Conservation (phyloP, 2,113 vertebrate species). For the Oceanodroma tethys region DNA sequence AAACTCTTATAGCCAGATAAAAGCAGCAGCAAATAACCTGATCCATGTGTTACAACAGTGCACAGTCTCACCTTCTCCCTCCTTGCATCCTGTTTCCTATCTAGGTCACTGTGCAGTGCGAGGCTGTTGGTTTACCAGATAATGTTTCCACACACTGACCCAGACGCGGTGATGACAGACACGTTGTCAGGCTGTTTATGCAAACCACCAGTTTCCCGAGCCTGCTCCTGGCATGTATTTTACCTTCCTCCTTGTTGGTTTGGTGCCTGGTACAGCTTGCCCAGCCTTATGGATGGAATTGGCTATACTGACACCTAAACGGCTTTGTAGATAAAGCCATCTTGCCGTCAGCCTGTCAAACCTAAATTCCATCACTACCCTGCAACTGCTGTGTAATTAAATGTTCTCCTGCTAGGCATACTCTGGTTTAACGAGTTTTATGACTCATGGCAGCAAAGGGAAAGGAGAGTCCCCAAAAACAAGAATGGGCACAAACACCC, state of each 20-base stretch:
- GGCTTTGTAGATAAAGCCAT: slow-evolving; percentile 34
- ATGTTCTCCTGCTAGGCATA: slow-evolving; percentile 20
- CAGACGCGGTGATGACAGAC: background rate
- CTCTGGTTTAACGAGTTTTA: slow-evolving; percentile 31
- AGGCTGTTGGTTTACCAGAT: slow-evolving; percentile 19
- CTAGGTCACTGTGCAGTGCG: slow-evolving; percentile 4
- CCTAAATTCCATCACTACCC: background rate
- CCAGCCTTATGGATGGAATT: background rate
- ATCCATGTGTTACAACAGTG: background rate
- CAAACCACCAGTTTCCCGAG: background rate
- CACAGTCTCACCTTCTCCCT: background rate
- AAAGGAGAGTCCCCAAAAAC: slow-evolving; percentile 24
- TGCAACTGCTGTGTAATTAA: slow-evolving; percentile 48
- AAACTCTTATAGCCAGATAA: background rate
- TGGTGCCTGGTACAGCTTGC: background rate
- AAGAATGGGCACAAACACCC: slow-evolving; percentile 20
- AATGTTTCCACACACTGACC: slow-evolving; percentile 5
- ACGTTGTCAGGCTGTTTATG: slow-evolving; percentile 1
- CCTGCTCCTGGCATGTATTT: background rate
- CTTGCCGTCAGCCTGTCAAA: slow-evolving; percentile 2
- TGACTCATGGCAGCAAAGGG: slow-evolving; percentile 34
- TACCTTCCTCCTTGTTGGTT: background rate
- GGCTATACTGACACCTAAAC: background rate
- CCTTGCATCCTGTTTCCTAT: slow-evolving; percentile 25
- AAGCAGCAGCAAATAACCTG: slow-evolving; percentile 16